phyloP scores from a whole-genome alignment of 2,888 invertebrate genomes.

The Eupithecia tripunctaria region DNA sequence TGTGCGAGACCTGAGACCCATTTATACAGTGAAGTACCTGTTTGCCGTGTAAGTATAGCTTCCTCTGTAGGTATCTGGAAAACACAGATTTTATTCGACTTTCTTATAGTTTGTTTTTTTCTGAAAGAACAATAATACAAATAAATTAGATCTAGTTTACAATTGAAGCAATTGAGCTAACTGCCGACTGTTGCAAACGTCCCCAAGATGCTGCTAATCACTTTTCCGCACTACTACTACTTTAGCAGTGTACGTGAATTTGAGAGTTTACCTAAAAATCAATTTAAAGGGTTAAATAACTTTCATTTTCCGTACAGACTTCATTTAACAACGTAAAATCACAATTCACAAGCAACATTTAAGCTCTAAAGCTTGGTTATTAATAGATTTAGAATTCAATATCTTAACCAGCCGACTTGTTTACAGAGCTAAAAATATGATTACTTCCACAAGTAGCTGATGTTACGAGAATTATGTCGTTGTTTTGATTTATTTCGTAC shows the following conservation, averaged over 20 bases:
- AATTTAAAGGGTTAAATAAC: not conserved
- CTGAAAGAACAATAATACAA: too few species aligned
- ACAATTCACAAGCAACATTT: constrained; percentile 25
- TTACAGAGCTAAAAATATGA: constrained; percentile 40
- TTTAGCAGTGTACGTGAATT: too few species aligned
- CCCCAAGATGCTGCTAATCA: too few species aligned
- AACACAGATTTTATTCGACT: not conserved
- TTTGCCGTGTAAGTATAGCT: too few species aligned
- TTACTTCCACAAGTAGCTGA: constrained; percentile 3
- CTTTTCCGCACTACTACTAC: not conserved
- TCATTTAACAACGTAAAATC: constrained; percentile 11
- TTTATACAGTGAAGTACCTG: too few species aligned
- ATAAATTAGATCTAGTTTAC: too few species aligned
- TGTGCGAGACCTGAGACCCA: too few species aligned
- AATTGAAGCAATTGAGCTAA: too few species aligned
- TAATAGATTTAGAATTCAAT: constrained; percentile 36
- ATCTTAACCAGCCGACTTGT: constrained; percentile 32
- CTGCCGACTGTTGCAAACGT: too few species aligned
- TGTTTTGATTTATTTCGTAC: constrained; percentile 21
- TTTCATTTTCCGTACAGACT: constrained; percentile 8
- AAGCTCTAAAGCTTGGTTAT: constrained; percentile 24
- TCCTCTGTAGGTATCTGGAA: too few species aligned
- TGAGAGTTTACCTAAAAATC: not conserved
- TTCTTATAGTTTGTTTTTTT: too few species aligned
- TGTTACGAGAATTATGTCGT: constrained; percentile 22